Percentiles rank a stretch among this genome's conserved stretches.
phyloP scores from a whole-genome alignment of 2,797 vertebrate genomes.

The Petrocephalus sullivani region DNA sequence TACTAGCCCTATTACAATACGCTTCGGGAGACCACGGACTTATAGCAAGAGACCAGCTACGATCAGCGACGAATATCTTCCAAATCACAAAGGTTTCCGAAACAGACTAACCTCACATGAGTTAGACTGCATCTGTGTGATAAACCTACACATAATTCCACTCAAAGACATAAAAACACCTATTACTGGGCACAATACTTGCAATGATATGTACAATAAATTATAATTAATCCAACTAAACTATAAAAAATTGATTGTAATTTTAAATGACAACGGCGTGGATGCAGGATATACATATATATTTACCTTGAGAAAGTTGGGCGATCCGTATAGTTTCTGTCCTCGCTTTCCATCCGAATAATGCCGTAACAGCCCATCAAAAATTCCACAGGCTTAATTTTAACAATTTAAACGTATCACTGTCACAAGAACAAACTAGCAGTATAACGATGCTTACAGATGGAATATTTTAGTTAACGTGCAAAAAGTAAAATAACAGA shows the following conservation, averaged over 20 bases:
- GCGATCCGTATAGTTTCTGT: conserved; percentile 39
- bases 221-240: background rate
- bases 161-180: background rate
- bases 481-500: conserved; percentile 24
- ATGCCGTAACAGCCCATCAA: conserved; percentile 35
- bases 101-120: background rate
- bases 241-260: background rate
- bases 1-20: background rate
- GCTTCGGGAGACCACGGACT: background rate
- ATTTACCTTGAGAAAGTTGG: conserved; percentile 60
- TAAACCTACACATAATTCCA: background rate
- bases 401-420: conserved; percentile 51
- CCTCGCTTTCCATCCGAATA: conserved; percentile 31
- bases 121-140: background rate
- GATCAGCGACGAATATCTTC: conserved; percentile 12
- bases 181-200: background rate
- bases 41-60: background rate
- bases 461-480: background rate
- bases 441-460: background rate
- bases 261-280: background rate
- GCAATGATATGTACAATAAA: background rate
- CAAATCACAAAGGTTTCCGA: background rate
- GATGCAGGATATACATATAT: background rate
- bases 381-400: conserved; percentile 49
- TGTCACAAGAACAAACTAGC: conserved; percentile 19